Evolutionary conservation across 30 jellyfish, hydroid and myxozoan genomes (phyloP).

Genomic region (Cassiopea andromeda): DNA sequence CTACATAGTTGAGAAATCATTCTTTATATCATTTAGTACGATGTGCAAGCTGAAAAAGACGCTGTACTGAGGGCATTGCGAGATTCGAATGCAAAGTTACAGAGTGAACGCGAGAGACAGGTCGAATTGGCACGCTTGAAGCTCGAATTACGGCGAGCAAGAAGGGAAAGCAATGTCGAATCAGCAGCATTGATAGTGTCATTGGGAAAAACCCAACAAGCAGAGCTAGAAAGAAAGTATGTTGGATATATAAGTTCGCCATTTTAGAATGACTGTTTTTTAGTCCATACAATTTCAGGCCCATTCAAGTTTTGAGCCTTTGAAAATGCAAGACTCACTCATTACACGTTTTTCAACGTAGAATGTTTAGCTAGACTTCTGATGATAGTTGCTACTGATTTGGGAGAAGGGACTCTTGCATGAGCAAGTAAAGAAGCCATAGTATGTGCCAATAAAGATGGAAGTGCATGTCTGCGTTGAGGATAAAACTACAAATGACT

Average conservation of each 20-base stretch:
- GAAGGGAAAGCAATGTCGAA: constrained; percentile 72
- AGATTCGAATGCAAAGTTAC: constrained; percentile 60
- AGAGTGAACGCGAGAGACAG: constrained; percentile 78
- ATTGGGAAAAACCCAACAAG: constrained; percentile 75
- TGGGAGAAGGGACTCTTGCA: too few relatives aligned
- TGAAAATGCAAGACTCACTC: too few relatives aligned
- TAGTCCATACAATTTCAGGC: background rate
- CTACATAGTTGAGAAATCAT: too few relatives aligned
- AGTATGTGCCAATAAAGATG: too few relatives aligned
- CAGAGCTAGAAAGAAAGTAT: constrained; percentile 71
- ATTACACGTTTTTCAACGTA: too few relatives aligned
- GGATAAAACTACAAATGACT: too few relatives aligned
- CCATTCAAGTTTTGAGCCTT: background rate
- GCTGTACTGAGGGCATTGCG: constrained; percentile 69
- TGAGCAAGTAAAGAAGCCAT: too few relatives aligned
- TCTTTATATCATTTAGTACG: constrained; percentile 33
- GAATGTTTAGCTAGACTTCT: too few relatives aligned
- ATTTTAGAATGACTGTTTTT: background rate
- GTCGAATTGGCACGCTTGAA: constrained; percentile 82
- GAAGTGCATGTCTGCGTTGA: too few relatives aligned
- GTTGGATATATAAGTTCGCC: background rate
- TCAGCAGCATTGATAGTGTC: constrained; percentile 87
- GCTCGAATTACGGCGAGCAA: constrained; percentile 80
- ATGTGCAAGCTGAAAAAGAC: constrained; percentile 83
- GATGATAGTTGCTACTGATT: too few relatives aligned